Conservation (phyloP, 1,140 invertebrate species). For the Hermetia illucens region DNA sequence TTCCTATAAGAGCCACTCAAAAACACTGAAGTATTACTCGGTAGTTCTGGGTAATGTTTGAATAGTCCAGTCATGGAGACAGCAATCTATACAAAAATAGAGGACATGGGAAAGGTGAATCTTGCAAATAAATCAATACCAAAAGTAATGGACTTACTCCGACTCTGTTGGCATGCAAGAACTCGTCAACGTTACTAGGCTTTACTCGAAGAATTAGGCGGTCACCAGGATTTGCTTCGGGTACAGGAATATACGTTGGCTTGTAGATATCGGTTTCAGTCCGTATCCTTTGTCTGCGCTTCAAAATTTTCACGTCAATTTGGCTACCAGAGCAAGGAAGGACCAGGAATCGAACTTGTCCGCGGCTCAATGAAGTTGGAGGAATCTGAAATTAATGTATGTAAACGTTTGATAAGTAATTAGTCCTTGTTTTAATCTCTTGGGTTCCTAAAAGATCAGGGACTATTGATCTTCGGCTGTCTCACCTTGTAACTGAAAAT, state of each 20-base stretch:
- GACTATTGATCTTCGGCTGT: neutral
- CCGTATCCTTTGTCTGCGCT: constrained; percentile 12
- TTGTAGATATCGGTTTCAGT: constrained; percentile 15
- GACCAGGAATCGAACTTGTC: constrained; percentile 17
- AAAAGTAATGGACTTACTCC: constrained; percentile 12
- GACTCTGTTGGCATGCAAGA: constrained; percentile 23
- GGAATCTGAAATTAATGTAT: no score
- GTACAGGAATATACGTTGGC: constrained; percentile 20
- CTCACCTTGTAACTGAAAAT: constrained; percentile 26
- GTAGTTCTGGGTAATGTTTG: constrained; percentile 19
- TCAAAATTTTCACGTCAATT: constrained; percentile 17
- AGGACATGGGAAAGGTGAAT: no score
- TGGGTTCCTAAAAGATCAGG: no score
- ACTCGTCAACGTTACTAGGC: constrained; percentile 26
- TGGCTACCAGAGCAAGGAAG: constrained; percentile 24
- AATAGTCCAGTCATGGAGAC: constrained; percentile 18
- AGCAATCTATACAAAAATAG: constrained; percentile 14
- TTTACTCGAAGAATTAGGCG: constrained; percentile 21
- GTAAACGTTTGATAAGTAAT: no score
- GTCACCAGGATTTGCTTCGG: constrained; percentile 14
- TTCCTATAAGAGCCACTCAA: constrained; percentile 15
- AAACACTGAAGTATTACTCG: constrained; percentile 21
- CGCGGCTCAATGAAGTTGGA: neutral
- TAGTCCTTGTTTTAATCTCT: no score
- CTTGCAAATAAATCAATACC: neutral